Percentiles rank a stretch among this genome's conserved stretches.
Evolutionary conservation across 2,113 vertebrate genomes (phyloP).

Genomic region (Tetrax tetrax): DNA sequence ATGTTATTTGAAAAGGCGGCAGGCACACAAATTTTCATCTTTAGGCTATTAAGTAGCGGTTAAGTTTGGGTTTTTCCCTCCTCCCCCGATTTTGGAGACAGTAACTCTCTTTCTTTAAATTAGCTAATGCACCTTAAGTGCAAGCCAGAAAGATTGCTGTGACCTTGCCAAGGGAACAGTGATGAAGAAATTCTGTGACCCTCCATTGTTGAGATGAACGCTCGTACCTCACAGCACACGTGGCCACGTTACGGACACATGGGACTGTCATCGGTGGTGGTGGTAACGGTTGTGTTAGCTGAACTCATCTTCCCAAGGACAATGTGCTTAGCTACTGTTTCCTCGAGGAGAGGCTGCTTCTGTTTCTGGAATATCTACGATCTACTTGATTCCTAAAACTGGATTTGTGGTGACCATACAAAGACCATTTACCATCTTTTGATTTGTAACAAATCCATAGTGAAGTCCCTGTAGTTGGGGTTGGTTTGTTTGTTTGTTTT

Average conservation of each 20-base stretch:
- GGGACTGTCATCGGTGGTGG: background rate
- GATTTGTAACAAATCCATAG: background rate
- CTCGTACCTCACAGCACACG: background rate
- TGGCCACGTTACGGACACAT: background rate
- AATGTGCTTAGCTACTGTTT: background rate
- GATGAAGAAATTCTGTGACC: background rate
- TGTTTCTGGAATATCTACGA: background rate
- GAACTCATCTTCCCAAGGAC: background rate
- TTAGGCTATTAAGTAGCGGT: background rate
- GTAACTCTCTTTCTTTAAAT: background rate
- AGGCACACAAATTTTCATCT: background rate
- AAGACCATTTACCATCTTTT: background rate
- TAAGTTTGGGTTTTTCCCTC: background rate
- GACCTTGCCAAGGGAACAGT: background rate
- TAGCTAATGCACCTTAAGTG: background rate
- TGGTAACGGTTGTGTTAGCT: background rate
- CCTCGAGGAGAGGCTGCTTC: background rate
- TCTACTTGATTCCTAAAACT: background rate
- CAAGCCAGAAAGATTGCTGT: background rate
- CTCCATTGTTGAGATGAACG: background rate
- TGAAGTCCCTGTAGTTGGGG: background rate
- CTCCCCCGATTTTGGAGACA: background rate
- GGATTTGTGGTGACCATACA: background rate
- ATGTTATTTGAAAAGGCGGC: background rate
- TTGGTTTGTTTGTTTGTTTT: background rate